These are phyloP conservation scores for Neolamprologus tretocephalus DNA, from an alignment of 2,113 vertebrate species.

Conservation along the genomic window DNA sequence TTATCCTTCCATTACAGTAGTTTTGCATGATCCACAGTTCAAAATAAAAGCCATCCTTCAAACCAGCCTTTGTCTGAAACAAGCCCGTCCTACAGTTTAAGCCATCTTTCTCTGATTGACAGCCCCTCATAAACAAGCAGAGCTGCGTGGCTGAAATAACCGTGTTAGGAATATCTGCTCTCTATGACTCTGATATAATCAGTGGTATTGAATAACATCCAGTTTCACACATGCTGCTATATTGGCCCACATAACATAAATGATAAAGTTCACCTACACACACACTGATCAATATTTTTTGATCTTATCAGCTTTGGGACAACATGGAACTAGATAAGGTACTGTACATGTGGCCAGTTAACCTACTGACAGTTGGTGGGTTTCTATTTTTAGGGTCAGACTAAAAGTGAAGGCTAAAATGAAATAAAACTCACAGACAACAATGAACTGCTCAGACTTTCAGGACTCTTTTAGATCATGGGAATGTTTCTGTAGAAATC, in stretches of 20 bases:
- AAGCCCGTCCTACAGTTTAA: not conserved
- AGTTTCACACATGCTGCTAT: not conserved
- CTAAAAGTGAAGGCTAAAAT: not conserved
- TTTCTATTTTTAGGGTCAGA: not conserved
- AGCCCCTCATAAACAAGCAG: not conserved
- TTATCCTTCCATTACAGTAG: not conserved
- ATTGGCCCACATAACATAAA: not conserved
- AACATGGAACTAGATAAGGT: not conserved
- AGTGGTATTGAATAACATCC: not conserved
- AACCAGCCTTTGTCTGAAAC: not conserved
- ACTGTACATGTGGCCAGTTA: not conserved
- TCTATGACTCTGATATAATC: not conserved
- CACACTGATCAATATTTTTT: not conserved
- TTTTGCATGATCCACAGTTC: not conserved
- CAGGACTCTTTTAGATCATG: not conserved
- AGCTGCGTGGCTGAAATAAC: not conserved
- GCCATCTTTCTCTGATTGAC: not conserved
- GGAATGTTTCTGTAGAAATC: not conserved
- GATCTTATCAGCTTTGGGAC: not conserved
- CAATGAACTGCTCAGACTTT: not conserved
- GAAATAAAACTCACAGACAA: not conserved
- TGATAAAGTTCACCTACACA: not conserved
- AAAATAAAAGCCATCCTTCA: not conserved
- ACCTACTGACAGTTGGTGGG: not conserved
- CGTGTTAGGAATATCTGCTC: not conserved